phyloP scores from a whole-genome alignment of 2,888 invertebrate species.

The Digitonthophagus gazella region DNA sequence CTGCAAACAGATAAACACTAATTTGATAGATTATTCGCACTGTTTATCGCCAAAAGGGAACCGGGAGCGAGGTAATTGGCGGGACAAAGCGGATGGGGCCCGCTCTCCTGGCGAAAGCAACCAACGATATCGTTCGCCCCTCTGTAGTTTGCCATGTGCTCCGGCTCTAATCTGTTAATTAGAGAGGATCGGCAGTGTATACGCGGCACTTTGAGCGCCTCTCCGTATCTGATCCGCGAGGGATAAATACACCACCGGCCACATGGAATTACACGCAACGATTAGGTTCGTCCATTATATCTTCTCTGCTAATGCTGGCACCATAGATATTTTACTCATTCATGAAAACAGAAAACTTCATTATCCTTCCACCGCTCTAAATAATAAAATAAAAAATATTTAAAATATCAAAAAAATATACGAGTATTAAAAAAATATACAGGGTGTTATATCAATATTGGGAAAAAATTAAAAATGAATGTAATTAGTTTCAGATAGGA shows the following conservation, averaged over 20 bases:
- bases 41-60: conserved; percentile 48
- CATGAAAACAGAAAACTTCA: too few species aligned
- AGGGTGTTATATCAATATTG: too few species aligned
- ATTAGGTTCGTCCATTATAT: conserved; percentile 2
- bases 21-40: conserved; percentile 51
- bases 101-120: conserved; percentile 37
- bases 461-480: too few species aligned
- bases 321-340: too few species aligned
- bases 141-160: conserved; percentile 4
- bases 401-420: too few species aligned
- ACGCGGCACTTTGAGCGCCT: conserved; percentile 30
- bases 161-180: conserved; percentile 31
- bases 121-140: conserved; percentile 39
- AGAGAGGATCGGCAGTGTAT: conserved; percentile 27
- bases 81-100: conserved; percentile 22
- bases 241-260: background rate
- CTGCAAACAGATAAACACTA: conserved; percentile 34
- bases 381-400: too few species aligned
- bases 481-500: too few species aligned
- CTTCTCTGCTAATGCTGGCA: too few species aligned
- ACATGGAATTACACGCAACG: conserved; percentile 5
- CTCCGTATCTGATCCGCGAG: conserved; percentile 14
- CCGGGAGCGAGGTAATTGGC: conserved; percentile 42
- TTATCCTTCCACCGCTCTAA: too few species aligned
- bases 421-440: too few species aligned